phyloP scores from a whole-genome alignment of 2,888 invertebrate genomes.

The Trissoscelio sp. region DNA sequence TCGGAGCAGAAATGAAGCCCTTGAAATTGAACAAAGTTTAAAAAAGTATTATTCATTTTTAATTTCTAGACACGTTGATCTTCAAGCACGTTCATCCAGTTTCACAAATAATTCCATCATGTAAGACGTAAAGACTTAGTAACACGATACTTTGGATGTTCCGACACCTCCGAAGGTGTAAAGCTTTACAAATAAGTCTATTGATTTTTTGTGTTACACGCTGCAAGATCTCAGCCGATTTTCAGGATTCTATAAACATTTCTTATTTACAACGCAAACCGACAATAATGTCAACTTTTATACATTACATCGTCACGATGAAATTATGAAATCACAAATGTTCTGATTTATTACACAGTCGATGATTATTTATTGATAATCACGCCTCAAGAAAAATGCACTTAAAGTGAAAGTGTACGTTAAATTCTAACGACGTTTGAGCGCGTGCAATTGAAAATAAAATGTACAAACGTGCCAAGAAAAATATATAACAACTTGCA shows the following conservation, averaged over 20 bases:
- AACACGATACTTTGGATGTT: slow-evolving; percentile 18
- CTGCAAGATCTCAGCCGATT: slow-evolving; percentile 1
- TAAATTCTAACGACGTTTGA: neutral
- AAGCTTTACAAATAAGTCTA: slow-evolving; percentile 33
- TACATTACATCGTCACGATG: neutral
- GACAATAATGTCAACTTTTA: neutral
- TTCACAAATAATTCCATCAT: slow-evolving; percentile 17
- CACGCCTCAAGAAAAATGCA: neutral
- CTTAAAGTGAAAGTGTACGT: slow-evolving; percentile 17
- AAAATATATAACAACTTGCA: neutral
- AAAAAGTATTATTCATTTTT: neutral
- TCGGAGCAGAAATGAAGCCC: neutral
- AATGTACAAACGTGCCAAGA: slow-evolving; percentile 18
- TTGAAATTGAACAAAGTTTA: neutral
- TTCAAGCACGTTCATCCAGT: neutral
- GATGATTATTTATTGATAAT: neutral
- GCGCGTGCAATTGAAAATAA: neutral
- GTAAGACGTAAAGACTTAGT: slow-evolving; percentile 9
- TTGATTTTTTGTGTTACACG: slow-evolving; percentile 33
- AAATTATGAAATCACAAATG: neutral
- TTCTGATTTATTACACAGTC: neutral
- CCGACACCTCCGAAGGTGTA: slow-evolving; percentile 24
- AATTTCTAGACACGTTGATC: neutral
- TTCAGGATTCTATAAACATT: too few relatives aligned
- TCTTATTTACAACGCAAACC: neutral